These are phyloP conservation scores for Archegozetes longisetosus DNA, from an alignment of 1,140 invertebrate genomes.

Conservation along the genomic window DNA sequence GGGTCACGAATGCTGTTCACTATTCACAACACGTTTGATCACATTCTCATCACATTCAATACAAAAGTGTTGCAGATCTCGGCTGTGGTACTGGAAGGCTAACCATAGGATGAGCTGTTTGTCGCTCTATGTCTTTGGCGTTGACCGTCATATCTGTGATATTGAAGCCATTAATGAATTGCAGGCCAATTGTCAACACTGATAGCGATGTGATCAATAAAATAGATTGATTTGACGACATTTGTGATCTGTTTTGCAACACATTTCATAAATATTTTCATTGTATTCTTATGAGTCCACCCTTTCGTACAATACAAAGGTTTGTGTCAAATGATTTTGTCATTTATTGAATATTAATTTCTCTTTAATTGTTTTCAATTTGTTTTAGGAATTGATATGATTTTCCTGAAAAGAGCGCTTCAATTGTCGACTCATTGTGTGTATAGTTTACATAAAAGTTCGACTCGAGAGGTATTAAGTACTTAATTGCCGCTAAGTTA, in stretches of 20 bases:
- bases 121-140: slow-evolving; percentile 35
- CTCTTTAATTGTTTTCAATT: no score
- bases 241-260: slow-evolving; percentile 20
- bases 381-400: slow-evolving; percentile 67
- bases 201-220: slow-evolving; percentile 25
- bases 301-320: slow-evolving; percentile 84
- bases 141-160: slow-evolving; percentile 21
- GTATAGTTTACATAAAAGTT: slow-evolving; percentile 35
- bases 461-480: slow-evolving; percentile 4
- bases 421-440: slow-evolving; percentile 47
- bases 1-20: slow-evolving; percentile 61
- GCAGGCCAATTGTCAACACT: background rate
- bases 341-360: background rate
- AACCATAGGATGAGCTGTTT: slow-evolving; percentile 53
- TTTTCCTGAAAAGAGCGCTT: slow-evolving; percentile 61
- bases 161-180: background rate
- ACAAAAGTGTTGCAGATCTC: slow-evolving; percentile 55
- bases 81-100: slow-evolving; percentile 83
- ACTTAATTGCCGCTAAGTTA: no score
- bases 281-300: slow-evolving; percentile 92
- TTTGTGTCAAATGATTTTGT: slow-evolving; percentile 22
- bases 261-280: slow-evolving; percentile 54
- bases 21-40: slow-evolving; percentile 52
- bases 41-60: no score
- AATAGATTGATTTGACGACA: slow-evolving; percentile 44